Evolutionary conservation across 2,888 invertebrate genomes (phyloP), one percentile per base, ranked within the genome.

Genomic region (Xanthorhoe spadicearia): DNA sequence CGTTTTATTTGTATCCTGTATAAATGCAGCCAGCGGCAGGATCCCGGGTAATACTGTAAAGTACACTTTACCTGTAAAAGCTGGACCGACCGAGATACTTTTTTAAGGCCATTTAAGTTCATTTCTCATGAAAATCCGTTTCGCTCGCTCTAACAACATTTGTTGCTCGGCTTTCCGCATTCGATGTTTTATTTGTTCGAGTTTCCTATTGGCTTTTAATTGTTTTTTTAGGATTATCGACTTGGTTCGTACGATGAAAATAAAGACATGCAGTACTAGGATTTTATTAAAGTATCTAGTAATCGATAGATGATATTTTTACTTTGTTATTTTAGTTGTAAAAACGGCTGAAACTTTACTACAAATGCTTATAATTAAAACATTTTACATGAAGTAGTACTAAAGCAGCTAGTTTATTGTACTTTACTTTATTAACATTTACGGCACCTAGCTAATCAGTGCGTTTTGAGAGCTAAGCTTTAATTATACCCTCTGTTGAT

Each of bases 1-100:
- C 80, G 79, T 85, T 84, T 84, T 83, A 78, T 78, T 84, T 57
- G 75, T 73, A 78, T 74, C 81, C 79, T 60, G 72, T 84, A 83
- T 43, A 87, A 85, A 84, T 83, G 83, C 82, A 85, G 77, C 75
- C 73, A 72, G 70, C 77, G 75, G 70, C 65, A 76, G 59, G 68
- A 77, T 64, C 75, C 78, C 63, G 62, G 76, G 78, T 83, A 80
- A 81, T 82, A 81, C 80, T 82, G 78, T 83, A 83, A 86, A 83
- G 77, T 78, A 82, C 79, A 79, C 74, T 78, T 76, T 78, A 78
- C 77, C 76, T 76, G 75, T 77, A 75, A 79, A 81, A 78, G 76
- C 75, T 50, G 71, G 71, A 76, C 71, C 74, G 63, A 74, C 64
- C 64, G 54, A 64, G 73, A 75, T 75, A 71, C 62, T 71, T 77